phyloP scores from a whole-genome alignment of 2,888 invertebrate species.

The Caenorhabditis wallacei region DNA sequence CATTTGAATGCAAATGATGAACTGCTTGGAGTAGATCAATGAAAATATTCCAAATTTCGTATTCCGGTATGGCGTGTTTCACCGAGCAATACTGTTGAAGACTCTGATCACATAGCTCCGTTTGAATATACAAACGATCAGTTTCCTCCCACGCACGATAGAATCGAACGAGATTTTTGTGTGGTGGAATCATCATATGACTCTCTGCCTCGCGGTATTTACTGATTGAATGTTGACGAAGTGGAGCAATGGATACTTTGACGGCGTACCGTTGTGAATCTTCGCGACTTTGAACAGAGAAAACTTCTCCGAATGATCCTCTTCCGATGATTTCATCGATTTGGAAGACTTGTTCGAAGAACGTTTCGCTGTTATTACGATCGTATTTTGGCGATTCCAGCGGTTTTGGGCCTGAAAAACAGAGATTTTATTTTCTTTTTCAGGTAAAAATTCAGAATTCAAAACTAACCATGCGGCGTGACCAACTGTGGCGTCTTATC shows the following conservation, averaged over 20 bases:
- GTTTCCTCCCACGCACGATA: slow-evolving; percentile 89
- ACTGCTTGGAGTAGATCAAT: slow-evolving; percentile 86
- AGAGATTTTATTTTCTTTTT: not conserved
- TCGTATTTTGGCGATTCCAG: slow-evolving; percentile 82
- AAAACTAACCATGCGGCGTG: slow-evolving; percentile 34
- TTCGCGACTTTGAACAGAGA: slow-evolving; percentile 87
- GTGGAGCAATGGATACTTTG: slow-evolving; percentile 86
- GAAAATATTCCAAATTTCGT: slow-evolving; percentile 87
- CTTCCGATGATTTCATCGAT: slow-evolving; percentile 87
- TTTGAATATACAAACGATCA: slow-evolving; percentile 79
- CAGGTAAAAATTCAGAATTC: too few species aligned
- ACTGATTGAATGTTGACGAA: slow-evolving; percentile 70
- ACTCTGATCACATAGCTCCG: slow-evolving; percentile 88
- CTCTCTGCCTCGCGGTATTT: slow-evolving; percentile 85
- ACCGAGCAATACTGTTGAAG: slow-evolving; percentile 86
- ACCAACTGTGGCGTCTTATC: slow-evolving; percentile 28
- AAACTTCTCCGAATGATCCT: slow-evolving; percentile 90
- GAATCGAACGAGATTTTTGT: slow-evolving; percentile 88
- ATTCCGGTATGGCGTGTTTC: slow-evolving; percentile 86
- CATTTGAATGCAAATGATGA: slow-evolving; percentile 87
- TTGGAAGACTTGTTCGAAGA: slow-evolving; percentile 88
- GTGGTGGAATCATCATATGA: slow-evolving; percentile 87
- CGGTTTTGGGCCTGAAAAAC: slow-evolving; percentile 31
- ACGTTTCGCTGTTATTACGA: slow-evolving; percentile 85
- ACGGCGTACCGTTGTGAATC: slow-evolving; percentile 88